A percentile compares a stretch with the other conserved stretches of the same genome.
These are phyloP conservation scores for Caenorhabditis sinica DNA, from an alignment of 2,888 invertebrate genomes.

Conservation along the genomic window DNA sequence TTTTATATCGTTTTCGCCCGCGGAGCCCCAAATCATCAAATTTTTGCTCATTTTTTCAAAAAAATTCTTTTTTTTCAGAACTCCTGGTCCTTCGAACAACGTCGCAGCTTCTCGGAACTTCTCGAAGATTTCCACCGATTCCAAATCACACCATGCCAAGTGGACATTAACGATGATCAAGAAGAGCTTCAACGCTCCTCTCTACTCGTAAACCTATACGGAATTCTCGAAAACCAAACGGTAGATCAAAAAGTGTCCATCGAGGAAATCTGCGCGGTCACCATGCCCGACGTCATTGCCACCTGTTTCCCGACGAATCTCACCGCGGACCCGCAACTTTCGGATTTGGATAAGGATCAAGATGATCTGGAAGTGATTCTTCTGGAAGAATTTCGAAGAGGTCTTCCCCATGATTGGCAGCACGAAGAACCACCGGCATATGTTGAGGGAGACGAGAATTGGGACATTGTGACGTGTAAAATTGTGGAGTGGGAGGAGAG, in stretches of 20 bases:
- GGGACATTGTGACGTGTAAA: constrained; percentile 14
- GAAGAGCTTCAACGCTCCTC: constrained; percentile 28
- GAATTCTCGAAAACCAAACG: not conserved
- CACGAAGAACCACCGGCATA: constrained; percentile 8
- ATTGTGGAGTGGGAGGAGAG: not conserved
- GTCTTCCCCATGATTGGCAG: constrained; percentile 24
- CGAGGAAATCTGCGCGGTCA: constrained; percentile 30
- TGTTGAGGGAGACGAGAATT: constrained; percentile 5
- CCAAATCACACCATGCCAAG: constrained; percentile 38
- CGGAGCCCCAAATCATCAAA: too few relatives aligned
- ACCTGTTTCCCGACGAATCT: constrained; percentile 23
- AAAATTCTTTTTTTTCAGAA: constrained; percentile 7
- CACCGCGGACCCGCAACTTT: not conserved
- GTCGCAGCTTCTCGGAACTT: not conserved
- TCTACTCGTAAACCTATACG: constrained; percentile 38
- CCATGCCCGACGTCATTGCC: constrained; percentile 14
- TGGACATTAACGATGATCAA: constrained; percentile 1
- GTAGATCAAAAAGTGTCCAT: constrained; percentile 14
- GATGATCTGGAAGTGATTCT: constrained; percentile 11
- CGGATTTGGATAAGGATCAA: constrained; percentile 9
- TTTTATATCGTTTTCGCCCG: too few relatives aligned
- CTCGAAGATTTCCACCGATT: constrained; percentile 22
- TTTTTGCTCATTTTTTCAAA: too few relatives aligned
- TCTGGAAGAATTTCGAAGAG: constrained; percentile 25
- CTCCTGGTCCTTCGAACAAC: constrained; percentile 23